Conservation (phyloP, 2,888 invertebrate species). For the Liopterus haemorrhoidalis region DNA sequence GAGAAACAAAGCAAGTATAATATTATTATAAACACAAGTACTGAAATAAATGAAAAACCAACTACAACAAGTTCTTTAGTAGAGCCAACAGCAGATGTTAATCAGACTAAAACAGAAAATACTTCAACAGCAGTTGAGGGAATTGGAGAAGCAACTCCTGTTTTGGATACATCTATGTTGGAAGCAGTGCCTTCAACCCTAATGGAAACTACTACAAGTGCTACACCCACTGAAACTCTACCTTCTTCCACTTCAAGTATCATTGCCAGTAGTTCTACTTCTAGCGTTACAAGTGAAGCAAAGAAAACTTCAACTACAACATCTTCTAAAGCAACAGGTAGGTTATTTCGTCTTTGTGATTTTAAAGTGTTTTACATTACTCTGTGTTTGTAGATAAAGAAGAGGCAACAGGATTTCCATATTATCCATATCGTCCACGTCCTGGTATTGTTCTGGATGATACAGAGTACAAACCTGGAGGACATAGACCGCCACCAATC, state of each 20-base stretch:
- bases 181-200: slow-evolving; percentile 37
- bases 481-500: slow-evolving; percentile 43
- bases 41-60: slow-evolving; percentile 20
- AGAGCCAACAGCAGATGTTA: slow-evolving; percentile 12
- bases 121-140: slow-evolving; percentile 16
- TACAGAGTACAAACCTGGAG: slow-evolving; percentile 69
- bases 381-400: slow-evolving; percentile 17
- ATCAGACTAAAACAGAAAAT: slow-evolving; percentile 11
- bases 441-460: slow-evolving; percentile 85
- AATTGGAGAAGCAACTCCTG: slow-evolving; percentile 37
- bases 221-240: slow-evolving; percentile 45
- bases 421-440: slow-evolving; percentile 65
- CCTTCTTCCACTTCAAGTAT: slow-evolving; percentile 33
- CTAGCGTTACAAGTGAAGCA: slow-evolving; percentile 32
- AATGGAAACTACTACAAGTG: slow-evolving; percentile 18
- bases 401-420: slow-evolving; percentile 42
- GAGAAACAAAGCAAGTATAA: slow-evolving; percentile 30
- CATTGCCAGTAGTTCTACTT: slow-evolving; percentile 25
- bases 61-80: slow-evolving; percentile 20
- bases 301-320: slow-evolving; percentile 34
- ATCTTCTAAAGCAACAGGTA: not conserved
- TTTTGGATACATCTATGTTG: slow-evolving; percentile 45
- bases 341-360: slow-evolving; percentile 1
- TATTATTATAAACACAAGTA: slow-evolving; percentile 20
- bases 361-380: no score